Evolutionary conservation across 1,140 invertebrate species (phyloP).

Genomic region (Caerostris extrusa): DNA sequence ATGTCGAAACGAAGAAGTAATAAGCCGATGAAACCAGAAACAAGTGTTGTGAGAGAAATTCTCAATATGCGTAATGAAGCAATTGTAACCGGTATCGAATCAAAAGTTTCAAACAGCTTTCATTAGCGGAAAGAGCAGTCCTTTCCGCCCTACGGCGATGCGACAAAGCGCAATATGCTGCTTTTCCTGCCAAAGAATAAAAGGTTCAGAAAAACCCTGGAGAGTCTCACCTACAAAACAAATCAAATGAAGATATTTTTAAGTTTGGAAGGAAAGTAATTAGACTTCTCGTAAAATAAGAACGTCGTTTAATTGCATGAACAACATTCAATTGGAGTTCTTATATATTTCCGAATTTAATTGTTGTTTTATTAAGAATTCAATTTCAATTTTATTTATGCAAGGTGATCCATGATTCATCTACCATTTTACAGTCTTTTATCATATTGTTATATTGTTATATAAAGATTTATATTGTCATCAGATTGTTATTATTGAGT

Average conservation of each 20-base stretch:
- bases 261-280: neutral
- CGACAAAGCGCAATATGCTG: neutral
- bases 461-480: too few relatives aligned
- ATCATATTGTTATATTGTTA: too few relatives aligned
- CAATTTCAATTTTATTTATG: too few relatives aligned
- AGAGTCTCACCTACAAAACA: neutral
- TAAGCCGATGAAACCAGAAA: neutral
- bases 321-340: neutral
- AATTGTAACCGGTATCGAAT: conserved; percentile 38
- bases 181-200: conserved; percentile 10
- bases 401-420: too few relatives aligned
- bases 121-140: neutral
- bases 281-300: neutral
- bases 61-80: conserved; percentile 41
- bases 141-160: neutral
- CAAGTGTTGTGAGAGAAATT: conserved; percentile 13
- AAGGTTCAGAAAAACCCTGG: neutral
- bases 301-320: neutral
- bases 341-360: too few relatives aligned
- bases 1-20: neutral
- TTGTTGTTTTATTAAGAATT: too few relatives aligned
- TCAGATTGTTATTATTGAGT: too few relatives aligned
- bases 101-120: conserved; percentile 59
- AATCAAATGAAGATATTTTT: neutral
- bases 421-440: too few relatives aligned